Conservation (phyloP, 2,797 vertebrate species). For the Oryzias sinensis region DNA sequence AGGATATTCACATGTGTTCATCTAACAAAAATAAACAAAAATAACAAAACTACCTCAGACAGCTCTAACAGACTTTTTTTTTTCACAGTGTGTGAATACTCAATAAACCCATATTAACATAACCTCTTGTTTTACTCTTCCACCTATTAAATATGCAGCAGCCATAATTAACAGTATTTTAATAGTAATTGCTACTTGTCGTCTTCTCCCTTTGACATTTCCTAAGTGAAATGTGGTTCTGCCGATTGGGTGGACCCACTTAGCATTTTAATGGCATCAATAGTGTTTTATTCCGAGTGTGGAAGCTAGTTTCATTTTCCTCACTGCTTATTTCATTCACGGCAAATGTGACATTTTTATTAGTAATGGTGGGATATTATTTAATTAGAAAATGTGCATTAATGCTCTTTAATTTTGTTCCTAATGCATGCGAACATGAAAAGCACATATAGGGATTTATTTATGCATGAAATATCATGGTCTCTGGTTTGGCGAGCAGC, state of each 20-base stretch:
- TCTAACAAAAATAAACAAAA: constrained; percentile 32
- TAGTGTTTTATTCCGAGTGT: constrained; percentile 76
- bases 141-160: constrained; percentile 70
- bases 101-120: constrained; percentile 68
- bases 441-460: constrained; percentile 61
- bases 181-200: constrained; percentile 72
- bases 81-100: constrained; percentile 47
- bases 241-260: constrained; percentile 76
- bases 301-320: constrained; percentile 70
- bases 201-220: constrained; percentile 70
- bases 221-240: constrained; percentile 74
- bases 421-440: constrained; percentile 60
- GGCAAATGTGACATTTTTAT: constrained; percentile 72
- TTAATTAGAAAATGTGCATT: constrained; percentile 73
- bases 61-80: constrained; percentile 27
- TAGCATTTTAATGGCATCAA: constrained; percentile 78
- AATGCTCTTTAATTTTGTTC: constrained; percentile 61
- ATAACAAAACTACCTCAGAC: constrained; percentile 37
- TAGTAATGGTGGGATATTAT: constrained; percentile 67
- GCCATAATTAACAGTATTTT: constrained; percentile 72
- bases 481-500: constrained; percentile 51
- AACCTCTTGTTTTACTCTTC: constrained; percentile 70
- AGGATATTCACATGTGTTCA: constrained; percentile 36
- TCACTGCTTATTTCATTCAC: constrained; percentile 55
- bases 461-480: constrained; percentile 68